phyloP scores from a whole-genome alignment of 2,888 invertebrate species.

The Tupiocoris notatus region DNA sequence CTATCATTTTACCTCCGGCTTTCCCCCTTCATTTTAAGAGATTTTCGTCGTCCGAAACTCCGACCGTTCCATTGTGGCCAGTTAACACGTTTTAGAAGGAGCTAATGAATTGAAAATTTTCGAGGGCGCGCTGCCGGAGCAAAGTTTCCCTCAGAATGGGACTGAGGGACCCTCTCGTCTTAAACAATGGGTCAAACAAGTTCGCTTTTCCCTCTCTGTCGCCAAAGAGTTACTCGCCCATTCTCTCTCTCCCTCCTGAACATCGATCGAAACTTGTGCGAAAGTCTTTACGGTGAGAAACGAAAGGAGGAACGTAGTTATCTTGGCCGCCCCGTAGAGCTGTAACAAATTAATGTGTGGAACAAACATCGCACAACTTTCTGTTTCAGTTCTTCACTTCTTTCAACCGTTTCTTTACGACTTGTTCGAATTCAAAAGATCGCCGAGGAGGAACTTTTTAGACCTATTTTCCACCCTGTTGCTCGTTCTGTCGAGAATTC shows the following conservation, averaged over 20 bases:
- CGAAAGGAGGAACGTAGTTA: slow-evolving; percentile 4
- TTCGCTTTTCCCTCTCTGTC: not conserved
- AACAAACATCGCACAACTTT: slow-evolving; percentile 4
- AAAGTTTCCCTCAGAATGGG: not conserved
- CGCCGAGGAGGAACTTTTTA: not conserved
- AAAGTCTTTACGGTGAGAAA: not conserved
- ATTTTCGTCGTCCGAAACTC: not conserved
- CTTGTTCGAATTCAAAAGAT: not conserved
- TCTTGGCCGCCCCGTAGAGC: slow-evolving; percentile 19
- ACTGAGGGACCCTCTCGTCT: not conserved
- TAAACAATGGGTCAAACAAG: slow-evolving; percentile 3
- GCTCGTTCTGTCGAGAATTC: not conserved
- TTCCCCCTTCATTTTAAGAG: not conserved
- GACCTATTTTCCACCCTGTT: not conserved
- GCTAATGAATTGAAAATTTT: slow-evolving; percentile 27
- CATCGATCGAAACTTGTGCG: not conserved
- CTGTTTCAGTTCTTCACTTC: not conserved
- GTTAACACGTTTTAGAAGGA: slow-evolving; percentile 22
- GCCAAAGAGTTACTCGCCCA: too few species aligned
- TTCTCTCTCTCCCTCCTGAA: not conserved
- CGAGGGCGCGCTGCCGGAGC: not conserved
- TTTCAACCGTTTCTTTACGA: not conserved
- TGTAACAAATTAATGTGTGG: slow-evolving; percentile 24
- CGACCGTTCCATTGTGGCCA: slow-evolving; percentile 7
- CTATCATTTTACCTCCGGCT: not conserved